phyloP scores from a whole-genome alignment of 30 jellyfish, hydroid and myxozoan genomes.

The Haliclystus octoradiatus region DNA sequence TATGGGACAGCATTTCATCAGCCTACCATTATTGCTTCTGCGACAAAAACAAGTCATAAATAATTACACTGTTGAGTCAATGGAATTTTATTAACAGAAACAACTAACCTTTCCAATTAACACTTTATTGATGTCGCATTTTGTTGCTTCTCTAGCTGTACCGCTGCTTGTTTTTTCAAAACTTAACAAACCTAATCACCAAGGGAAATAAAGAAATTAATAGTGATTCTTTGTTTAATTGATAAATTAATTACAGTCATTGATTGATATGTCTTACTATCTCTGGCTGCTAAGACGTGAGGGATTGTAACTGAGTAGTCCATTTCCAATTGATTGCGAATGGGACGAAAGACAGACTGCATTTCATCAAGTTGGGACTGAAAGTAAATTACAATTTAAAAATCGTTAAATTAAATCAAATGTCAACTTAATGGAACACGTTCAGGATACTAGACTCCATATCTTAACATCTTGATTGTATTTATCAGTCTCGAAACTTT shows the following conservation, averaged over 20 bases:
- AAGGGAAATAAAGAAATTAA: neutral
- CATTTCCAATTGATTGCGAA: constrained; percentile 31
- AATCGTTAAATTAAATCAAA: no score
- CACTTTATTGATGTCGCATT: constrained; percentile 64
- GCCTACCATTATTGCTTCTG: no score
- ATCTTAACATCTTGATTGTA: no score
- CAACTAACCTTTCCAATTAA: constrained; percentile 65
- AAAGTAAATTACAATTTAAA: neutral
- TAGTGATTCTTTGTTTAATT: neutral
- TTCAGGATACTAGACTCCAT: no score
- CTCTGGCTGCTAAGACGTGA: constrained; percentile 79
- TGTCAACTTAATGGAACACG: no score
- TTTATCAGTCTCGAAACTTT: no score
- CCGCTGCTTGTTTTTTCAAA: constrained; percentile 86
- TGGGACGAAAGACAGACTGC: constrained; percentile 40
- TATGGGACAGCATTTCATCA: neutral
- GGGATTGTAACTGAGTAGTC: constrained; percentile 38
- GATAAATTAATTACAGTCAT: no score
- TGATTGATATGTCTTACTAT: constrained; percentile 33
- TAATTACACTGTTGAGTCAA: no score
- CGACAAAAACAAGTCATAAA: no score
- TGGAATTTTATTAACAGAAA: no score
- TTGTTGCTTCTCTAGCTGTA: constrained; percentile 65
- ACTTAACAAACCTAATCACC: constrained; percentile 36
- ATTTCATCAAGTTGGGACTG: constrained; percentile 47